phyloP scores from a whole-genome alignment of 2,113 vertebrate genomes.

The Hypanus sabinus region DNA sequence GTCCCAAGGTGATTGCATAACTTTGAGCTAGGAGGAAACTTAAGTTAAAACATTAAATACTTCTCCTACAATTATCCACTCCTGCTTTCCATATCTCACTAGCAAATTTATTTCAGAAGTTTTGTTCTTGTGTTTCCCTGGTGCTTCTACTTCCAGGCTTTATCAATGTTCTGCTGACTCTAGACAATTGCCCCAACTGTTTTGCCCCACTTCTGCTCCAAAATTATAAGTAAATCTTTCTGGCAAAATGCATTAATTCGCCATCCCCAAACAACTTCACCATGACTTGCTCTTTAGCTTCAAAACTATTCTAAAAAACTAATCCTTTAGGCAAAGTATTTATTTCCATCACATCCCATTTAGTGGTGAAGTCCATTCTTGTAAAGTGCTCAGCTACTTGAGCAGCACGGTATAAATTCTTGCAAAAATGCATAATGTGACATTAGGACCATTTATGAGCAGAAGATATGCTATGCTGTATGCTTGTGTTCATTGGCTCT shows the following conservation, averaged over 20 bases:
- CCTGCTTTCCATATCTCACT: background rate
- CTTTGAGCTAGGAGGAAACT: background rate
- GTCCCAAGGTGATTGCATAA: background rate
- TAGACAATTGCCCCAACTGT: background rate
- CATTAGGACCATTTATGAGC: background rate
- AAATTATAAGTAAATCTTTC: no score
- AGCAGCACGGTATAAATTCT: background rate
- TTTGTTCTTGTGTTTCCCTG: no score
- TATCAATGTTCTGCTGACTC: background rate
- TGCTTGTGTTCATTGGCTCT: background rate
- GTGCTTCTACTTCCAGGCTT: background rate
- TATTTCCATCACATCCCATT: background rate
- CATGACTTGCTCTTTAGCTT: no score
- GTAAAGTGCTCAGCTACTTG: background rate
- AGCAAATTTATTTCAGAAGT: background rate
- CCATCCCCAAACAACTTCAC: no score
- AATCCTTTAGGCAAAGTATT: background rate
- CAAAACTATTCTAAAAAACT: no score
- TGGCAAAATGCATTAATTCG: no score
- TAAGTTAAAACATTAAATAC: background rate
- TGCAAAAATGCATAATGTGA: background rate
- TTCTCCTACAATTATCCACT: background rate
- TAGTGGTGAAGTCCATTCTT: background rate
- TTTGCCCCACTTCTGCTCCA: no score
- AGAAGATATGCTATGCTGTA: background rate